Base-by-base conservation (phyloP, 2,113 vertebrate genomes). In the Fukomys damarensis region DNA sequence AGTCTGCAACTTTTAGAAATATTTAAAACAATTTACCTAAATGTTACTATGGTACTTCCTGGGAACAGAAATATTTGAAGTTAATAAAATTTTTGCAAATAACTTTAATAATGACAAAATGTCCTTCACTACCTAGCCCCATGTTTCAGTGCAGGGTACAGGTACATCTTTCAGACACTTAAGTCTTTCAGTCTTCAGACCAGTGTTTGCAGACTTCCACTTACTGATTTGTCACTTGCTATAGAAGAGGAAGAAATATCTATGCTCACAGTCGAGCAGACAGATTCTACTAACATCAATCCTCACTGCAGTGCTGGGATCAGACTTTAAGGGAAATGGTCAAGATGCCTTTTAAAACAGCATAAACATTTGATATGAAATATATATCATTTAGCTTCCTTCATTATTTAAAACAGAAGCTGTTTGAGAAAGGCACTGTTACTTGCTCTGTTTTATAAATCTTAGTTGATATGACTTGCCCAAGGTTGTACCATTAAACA, bases 71-170 rank as follows among this genome's bases (percentile, higher is more conserved):
- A n/a, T 12, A 91, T 81, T 92, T 95, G 16, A 76, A 79, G 82
- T 74, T 38, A 28, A 63, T 56, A 26, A 86, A 93, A 77, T 74
- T 63, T 49, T 38, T 81, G 74, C 54, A 65, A 93, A 49, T 66
- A 72, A 82, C 77, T 84, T 87, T 35, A 58, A 65, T 70, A 79
- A 82, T 80, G 76, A 93, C 63, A 52, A 90, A 94, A 43, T 38
- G 9, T 72, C 22, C n/a, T 30, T 82, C 13, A 65, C 83, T 46
- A 41, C 59, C 56, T 5, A 86, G 43, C n/a, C 26, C 20, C 35
- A 58, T 56, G 52, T 93, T 96, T 88, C 38, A 56, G 17, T 58
- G 86, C 30, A 46, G 20, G 14, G 2, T 79, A 86, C 24, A 91
- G 90, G 88, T 30, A 41, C 14, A 68, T 83, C 79, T 68, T 80